These are phyloP conservation scores for Trinectes maculatus DNA, from an alignment of 2,113 vertebrate species.

Conservation along the genomic window DNA sequence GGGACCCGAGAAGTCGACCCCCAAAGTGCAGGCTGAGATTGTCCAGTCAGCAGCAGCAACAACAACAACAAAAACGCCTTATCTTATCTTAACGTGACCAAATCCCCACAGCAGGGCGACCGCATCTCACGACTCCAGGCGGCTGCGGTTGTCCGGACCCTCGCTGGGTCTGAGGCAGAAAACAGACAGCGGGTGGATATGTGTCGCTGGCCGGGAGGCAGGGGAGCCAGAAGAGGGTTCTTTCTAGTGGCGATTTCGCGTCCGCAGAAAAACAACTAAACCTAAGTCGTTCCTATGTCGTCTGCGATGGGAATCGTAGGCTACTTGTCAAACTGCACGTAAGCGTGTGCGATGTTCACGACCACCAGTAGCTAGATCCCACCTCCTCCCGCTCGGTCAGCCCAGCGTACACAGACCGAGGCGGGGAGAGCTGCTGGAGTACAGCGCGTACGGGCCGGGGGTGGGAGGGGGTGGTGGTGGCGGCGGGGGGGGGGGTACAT, in stretches of 20 bases:
- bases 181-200: not conserved
- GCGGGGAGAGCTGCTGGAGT: slow-evolving; percentile 12
- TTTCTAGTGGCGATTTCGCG: not conserved
- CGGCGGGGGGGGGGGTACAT: not conserved
- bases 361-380: slow-evolving; percentile 43
- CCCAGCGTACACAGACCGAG: slow-evolving; percentile 21
- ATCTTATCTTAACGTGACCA: slow-evolving; percentile 21
- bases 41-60: not conserved
- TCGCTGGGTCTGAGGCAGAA: not conserved
- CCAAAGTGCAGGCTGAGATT: slow-evolving; percentile 2
- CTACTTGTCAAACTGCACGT: too few relatives aligned
- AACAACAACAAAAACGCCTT: not conserved
- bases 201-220: not conserved
- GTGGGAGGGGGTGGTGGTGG: slow-evolving; percentile 33
- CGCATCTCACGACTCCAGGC: slow-evolving; percentile 50
- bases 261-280: not conserved
- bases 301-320: too few relatives aligned
- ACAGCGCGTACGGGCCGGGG: slow-evolving; percentile 29
- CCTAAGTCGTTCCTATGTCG: too few relatives aligned
- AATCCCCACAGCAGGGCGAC: slow-evolving; percentile 31
- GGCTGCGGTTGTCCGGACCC: not conserved
- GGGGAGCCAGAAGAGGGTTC: not conserved
- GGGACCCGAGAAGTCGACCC: not conserved
- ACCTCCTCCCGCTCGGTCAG: slow-evolving; percentile 47
- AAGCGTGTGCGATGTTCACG: slow-evolving; percentile 33